phyloP scores from a whole-genome alignment of 2,113 vertebrate genomes.

The Orthochromis indermauri region DNA sequence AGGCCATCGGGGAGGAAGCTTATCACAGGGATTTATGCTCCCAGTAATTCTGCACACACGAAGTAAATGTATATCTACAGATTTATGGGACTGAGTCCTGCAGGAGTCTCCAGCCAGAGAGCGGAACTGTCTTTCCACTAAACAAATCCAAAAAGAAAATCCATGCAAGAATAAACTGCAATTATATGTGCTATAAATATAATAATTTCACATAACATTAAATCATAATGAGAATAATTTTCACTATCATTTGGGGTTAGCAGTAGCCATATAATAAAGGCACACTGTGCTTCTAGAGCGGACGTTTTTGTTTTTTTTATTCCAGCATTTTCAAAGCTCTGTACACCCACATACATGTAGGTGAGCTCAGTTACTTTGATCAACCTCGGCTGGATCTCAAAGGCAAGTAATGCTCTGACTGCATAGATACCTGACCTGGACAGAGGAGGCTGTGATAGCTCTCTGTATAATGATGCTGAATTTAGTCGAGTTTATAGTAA shows the following conservation, averaged over 20 bases:
- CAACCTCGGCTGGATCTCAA: not conserved
- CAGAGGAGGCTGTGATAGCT: not conserved
- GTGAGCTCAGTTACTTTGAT: not conserved
- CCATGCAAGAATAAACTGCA: not conserved
- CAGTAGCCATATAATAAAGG: not conserved
- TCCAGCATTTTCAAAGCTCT: not conserved
- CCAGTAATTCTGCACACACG: not conserved
- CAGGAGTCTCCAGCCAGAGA: not conserved
- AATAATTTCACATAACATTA: not conserved
- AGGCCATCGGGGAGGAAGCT: not conserved
- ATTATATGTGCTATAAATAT: not conserved
- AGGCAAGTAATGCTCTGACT: not conserved
- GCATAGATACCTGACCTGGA: not conserved
- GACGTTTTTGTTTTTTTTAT: not conserved
- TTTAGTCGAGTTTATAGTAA: not conserved
- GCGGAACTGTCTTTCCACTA: not conserved
- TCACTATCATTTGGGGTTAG: not conserved
- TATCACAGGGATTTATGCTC: conserved; percentile 25
- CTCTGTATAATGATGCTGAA: not conserved
- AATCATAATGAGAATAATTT: not conserved
- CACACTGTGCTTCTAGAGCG: not conserved
- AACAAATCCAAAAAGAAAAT: not conserved
- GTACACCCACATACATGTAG: not conserved
- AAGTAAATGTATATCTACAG: conserved; percentile 16
- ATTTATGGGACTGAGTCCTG: conserved; percentile 12